Evolutionary conservation across 1,140 invertebrate genomes (phyloP).

Genomic region (Cydia strobilella): DNA sequence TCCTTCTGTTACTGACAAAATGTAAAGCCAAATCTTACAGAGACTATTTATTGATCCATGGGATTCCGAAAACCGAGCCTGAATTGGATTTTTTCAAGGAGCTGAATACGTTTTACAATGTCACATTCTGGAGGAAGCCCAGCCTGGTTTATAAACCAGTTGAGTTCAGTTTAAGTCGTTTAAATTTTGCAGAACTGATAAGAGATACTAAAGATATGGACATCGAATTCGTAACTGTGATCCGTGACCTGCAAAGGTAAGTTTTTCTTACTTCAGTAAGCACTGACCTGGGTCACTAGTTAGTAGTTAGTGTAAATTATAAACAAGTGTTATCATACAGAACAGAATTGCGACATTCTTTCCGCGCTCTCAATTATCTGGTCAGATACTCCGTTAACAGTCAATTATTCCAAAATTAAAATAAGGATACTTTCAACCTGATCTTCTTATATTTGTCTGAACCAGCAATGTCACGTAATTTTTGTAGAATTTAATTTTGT

Average conservation of each 20-base stretch:
- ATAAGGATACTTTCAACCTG: no score
- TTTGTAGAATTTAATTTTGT: neutral
- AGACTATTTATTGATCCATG: neutral
- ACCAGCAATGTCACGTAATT: no score
- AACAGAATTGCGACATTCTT: no score
- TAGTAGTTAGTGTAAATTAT: no score
- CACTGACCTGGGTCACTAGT: neutral
- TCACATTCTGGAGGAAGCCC: neutral
- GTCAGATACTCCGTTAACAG: no score
- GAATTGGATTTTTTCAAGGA: neutral
- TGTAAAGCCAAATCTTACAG: neutral
- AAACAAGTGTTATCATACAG: no score
- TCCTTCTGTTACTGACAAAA: neutral
- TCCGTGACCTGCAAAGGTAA: constrained; percentile 6
- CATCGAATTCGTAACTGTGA: neutral
- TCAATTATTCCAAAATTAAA: no score
- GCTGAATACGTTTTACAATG: neutral
- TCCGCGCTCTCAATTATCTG: no score
- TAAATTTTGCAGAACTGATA: neutral
- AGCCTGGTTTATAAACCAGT: neutral
- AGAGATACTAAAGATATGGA: neutral
- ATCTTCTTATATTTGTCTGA: no score
- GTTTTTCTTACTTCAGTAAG: neutral
- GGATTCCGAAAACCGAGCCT: neutral
- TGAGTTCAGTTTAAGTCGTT: neutral